These are phyloP conservation scores for Lithophane ornitopus DNA, from an alignment of 2,888 invertebrate species.

Conservation along the genomic window DNA sequence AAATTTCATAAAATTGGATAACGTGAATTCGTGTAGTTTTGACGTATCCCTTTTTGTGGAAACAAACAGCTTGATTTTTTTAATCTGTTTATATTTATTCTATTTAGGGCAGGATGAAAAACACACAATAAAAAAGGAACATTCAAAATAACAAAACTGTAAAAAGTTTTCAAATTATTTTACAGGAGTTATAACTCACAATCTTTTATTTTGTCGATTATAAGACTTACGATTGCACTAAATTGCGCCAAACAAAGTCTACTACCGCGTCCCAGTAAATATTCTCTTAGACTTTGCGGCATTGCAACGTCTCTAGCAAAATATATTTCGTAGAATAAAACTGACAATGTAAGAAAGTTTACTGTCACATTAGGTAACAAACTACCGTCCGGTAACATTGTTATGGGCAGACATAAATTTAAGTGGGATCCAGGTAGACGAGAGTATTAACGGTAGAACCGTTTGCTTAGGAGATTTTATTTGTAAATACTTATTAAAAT, in stretches of 20 bases:
- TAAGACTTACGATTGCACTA: neutral
- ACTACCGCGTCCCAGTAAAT: neutral
- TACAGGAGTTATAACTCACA: neutral
- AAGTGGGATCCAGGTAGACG: conserved; percentile 22
- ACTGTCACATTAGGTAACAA: conserved; percentile 45
- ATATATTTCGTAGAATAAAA: conserved; percentile 48
- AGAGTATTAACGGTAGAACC: conserved; percentile 1
- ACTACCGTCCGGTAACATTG: conserved; percentile 43
- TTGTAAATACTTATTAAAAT: neutral
- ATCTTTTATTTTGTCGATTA: neutral
- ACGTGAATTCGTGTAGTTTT: neutral
- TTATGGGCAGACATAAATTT: conserved; percentile 36
- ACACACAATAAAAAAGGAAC: neutral
- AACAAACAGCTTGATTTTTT: neutral
- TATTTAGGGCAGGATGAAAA: neutral
- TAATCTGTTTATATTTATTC: neutral
- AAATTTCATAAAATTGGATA: neutral
- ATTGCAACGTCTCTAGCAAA: conserved; percentile 13
- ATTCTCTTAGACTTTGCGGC: neutral
- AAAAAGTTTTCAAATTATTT: neutral
- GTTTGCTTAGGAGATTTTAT: neutral
- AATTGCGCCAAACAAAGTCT: neutral
- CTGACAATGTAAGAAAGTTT: conserved; percentile 50
- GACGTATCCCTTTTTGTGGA: neutral
- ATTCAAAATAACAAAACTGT: neutral